phyloP scores from a whole-genome alignment of 2,113 vertebrate genomes.

The Spheniscus mendiculus region DNA sequence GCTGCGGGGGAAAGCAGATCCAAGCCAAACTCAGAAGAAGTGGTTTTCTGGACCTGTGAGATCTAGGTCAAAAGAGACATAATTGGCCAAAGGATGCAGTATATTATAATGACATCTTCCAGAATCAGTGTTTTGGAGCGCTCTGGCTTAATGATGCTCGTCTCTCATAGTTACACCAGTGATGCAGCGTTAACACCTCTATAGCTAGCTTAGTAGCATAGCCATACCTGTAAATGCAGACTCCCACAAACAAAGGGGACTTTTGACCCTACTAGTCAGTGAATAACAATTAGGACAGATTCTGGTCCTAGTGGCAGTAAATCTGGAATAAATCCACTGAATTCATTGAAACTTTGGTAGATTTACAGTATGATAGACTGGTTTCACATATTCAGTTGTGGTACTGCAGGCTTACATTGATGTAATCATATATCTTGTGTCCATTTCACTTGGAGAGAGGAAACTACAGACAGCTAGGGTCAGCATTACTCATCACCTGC shows the following conservation, averaged over 20 bases:
- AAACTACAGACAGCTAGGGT: background rate
- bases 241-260: background rate
- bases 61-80: background rate
- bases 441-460: background rate
- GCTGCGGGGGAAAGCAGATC: background rate
- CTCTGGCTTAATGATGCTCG: background rate
- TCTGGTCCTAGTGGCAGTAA: background rate
- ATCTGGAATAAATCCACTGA: background rate
- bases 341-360: background rate
- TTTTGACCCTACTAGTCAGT: background rate
- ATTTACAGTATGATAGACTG: background rate
- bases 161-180: background rate
- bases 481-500: background rate
- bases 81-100: background rate
- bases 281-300: background rate
- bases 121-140: background rate
- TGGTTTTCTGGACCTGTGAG: background rate
- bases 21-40: background rate
- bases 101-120: background rate
- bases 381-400: background rate
- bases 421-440: background rate
- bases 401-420: background rate
- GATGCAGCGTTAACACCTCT: background rate
- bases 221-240: background rate
- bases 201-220: background rate